Percentiles rank a stretch among this genome's conserved stretches.
These are phyloP conservation scores for Tenebrosternarchus preto DNA, from an alignment of 2,113 vertebrate species.

Conservation along the genomic window DNA sequence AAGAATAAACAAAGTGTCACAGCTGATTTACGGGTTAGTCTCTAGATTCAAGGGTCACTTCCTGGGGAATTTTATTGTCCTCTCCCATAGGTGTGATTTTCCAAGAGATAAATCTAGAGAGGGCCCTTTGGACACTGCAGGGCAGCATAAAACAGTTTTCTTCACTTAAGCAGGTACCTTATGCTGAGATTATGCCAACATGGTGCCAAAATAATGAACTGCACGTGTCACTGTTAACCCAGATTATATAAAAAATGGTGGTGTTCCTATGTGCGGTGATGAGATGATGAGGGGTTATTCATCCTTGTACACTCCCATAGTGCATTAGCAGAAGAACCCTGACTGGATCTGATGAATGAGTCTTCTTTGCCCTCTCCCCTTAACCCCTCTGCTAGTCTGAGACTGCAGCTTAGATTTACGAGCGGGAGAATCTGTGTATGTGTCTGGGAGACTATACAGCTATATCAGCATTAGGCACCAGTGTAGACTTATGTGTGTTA, in stretches of 20 bases:
- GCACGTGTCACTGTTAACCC: background rate
- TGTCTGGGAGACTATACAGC: conserved; percentile 43
- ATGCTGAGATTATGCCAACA: background rate
- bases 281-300: conserved; percentile 24
- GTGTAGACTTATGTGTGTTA: conserved; percentile 46
- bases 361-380: conserved; percentile 60
- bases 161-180: background rate
- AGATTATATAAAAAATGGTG: conserved; percentile 4
- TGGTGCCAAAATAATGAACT: background rate
- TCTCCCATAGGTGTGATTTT: background rate
- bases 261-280: conserved; percentile 3
- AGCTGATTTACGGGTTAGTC: background rate
- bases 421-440: conserved; percentile 55
- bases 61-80: background rate
- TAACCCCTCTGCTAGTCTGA: conserved; percentile 57
- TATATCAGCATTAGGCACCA: conserved; percentile 47
- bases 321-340: conserved; percentile 56
- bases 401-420: conserved; percentile 68
- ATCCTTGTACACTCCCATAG: conserved; percentile 56
- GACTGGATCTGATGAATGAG: conserved; percentile 67
- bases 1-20: background rate
- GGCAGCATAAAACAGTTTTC: background rate
- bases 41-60: background rate
- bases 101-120: background rate
- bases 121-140: background rate